A percentile compares a stretch with the other conserved stretches of the same genome.
These are phyloP conservation scores for Phyllostomus discolor DNA, from an alignment of 2,113 vertebrate genomes.

Conservation along the genomic window DNA sequence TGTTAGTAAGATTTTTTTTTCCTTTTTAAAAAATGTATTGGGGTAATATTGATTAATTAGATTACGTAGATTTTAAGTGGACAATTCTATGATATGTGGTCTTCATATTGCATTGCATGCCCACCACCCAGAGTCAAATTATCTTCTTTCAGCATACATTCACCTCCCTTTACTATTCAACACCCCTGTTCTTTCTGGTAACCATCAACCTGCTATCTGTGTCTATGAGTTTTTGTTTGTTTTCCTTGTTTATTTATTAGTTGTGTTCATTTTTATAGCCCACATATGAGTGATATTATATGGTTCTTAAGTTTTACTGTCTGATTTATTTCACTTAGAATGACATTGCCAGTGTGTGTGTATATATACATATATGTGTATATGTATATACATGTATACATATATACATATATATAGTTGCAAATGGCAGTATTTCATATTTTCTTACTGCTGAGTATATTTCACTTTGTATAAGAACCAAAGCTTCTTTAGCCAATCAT, in stretches of 20 bases:
- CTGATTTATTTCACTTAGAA: not conserved
- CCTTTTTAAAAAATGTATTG: not conserved
- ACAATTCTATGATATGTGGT: not conserved
- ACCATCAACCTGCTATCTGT: not conserved
- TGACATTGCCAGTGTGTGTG: not conserved
- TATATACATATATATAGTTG: not conserved
- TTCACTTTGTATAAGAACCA: not conserved
- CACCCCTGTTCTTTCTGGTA: not conserved
- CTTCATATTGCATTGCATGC: not conserved
- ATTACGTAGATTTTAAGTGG: not conserved
- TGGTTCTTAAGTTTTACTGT: not conserved
- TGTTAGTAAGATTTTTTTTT: not conserved
- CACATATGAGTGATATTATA: not conserved
- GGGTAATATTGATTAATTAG: not conserved
- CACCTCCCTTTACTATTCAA: not conserved
- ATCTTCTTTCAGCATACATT: not conserved
- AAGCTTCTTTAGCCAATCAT: not conserved
- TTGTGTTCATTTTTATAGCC: not conserved
- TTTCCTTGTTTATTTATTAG: not conserved
- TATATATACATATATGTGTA: no score
- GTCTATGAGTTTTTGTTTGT: not conserved
- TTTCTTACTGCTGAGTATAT: not conserved
- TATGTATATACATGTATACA: no score
- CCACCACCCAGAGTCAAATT: not conserved
- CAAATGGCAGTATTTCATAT: not conserved